These are phyloP conservation scores for Hozukius guyotensis DNA, from an alignment of 2,797 vertebrate genomes.

Conservation along the genomic window DNA sequence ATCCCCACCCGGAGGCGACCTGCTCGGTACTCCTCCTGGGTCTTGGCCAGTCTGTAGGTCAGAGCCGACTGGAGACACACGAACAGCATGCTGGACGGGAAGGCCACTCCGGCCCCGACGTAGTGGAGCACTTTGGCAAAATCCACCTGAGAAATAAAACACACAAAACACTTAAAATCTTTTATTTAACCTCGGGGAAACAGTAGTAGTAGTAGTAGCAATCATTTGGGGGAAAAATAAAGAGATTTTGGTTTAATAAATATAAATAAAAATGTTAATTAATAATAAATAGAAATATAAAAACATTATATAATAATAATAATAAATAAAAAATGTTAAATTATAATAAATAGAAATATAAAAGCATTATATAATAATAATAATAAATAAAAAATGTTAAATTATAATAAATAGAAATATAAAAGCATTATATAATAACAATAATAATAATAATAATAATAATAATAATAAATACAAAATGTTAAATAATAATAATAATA, in stretches of 20 bases:
- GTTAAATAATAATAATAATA: too few relatives aligned
- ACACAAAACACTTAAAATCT: neutral
- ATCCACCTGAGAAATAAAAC: conserved; percentile 82
- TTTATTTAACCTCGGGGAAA: neutral
- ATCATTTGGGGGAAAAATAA: neutral
- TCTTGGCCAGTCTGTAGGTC: conserved; percentile 90
- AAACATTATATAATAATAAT: too few relatives aligned
- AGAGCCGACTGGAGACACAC: conserved; percentile 89
- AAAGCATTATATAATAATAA: too few relatives aligned
- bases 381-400: too few relatives aligned
- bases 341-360: too few relatives aligned
- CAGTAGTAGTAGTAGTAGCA: neutral
- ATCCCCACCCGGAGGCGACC: conserved; percentile 86
- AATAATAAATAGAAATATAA: too few relatives aligned
- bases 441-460: too few relatives aligned
- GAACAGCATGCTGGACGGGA: conserved; percentile 91
- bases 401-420: too few relatives aligned
- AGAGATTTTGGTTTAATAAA: neutral
- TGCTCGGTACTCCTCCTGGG: conserved; percentile 82
- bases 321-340: too few relatives aligned
- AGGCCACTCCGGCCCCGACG: conserved; percentile 88
- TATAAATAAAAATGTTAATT: too few relatives aligned
- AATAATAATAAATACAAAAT: too few relatives aligned
- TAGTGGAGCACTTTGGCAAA: conserved; percentile 92
- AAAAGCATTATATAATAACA: too few relatives aligned